Base-by-base conservation (phyloP, 2,113 vertebrate genomes). In the Menura novaehollandiae region DNA sequence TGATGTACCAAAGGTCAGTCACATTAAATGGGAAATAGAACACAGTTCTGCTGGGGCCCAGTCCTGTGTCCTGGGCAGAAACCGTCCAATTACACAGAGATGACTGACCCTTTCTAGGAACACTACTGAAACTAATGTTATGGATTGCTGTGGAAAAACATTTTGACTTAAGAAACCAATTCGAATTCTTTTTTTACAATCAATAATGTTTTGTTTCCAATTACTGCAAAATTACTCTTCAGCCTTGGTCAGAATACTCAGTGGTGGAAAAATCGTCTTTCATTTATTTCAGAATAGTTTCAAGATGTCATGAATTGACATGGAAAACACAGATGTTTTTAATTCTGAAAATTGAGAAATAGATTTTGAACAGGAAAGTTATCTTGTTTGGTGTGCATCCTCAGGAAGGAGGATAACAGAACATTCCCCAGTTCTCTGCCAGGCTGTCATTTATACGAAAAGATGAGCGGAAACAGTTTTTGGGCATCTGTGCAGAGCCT, bases 341-440 rank as follows among this genome's bases (percentile, higher is more conserved):
- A 93, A 96, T 93, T 94, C 75, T 83, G 88, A 83, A 85, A 94
- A 96, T 1, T 67, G 78, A 77, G 78, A 91, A 92, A 82, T 12
- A 85, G 78, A 85, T 88, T 96, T 93, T 75, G 43, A 90, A 69
- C 67, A 96, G 88, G 78, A 85, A 94, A 83, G 35, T 67, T 88
- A 30, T 93, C 46, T 88, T 74, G 26, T 88, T 95, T 94, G 82
- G 62, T 94, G 78, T 69, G 41, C 63, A 88, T 92, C 88, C 67
- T 91, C 78, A 85, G 91, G 75, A 93, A 82, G 60, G 22, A 85
- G 71, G 49, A 76, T 18, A 68, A 66, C 67, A 88, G 82, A 93
- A 73, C 55, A 89, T 67, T 35, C 52, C 53, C 15, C 59, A 51
- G 7, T 88, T 87, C 74, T 76, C 67, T 89, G 74, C 37, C 72